Evolutionary conservation across 2,797 vertebrate genomes (phyloP).

Genomic region (Acridotheres tristis): DNA sequence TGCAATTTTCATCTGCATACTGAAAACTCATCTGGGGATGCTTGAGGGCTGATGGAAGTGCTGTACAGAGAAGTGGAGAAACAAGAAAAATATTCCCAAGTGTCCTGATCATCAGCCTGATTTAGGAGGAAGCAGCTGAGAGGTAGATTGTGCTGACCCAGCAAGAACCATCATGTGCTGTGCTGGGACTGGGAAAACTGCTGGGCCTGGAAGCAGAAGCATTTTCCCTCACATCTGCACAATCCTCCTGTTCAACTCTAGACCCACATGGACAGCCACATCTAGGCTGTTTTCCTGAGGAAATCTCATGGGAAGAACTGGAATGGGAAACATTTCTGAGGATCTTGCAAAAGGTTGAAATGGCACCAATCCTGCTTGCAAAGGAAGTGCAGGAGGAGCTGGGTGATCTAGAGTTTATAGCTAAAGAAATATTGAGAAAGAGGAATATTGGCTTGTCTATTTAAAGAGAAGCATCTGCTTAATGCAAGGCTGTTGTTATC

Average conservation of each 20-base stretch:
- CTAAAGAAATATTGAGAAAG: not conserved
- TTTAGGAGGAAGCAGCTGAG: not conserved
- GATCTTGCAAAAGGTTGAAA: not conserved
- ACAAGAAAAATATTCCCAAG: not conserved
- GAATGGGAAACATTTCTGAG: not conserved
- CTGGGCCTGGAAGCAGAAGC: not conserved
- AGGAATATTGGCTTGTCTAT: not conserved
- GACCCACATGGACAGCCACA: not conserved
- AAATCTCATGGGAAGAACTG: not conserved
- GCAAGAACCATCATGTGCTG: fast-evolving
- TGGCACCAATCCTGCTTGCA: fast-evolving
- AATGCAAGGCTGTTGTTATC: not conserved
- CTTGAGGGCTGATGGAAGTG: not conserved
- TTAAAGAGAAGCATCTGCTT: not conserved
- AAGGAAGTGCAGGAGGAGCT: not conserved
- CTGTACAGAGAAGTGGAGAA: not conserved
- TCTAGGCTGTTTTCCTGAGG: not conserved
- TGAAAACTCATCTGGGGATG: not conserved
- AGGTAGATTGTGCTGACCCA: not conserved
- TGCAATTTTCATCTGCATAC: not conserved
- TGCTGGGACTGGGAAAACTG: not conserved
- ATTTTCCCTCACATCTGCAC: not conserved
- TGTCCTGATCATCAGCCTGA: not conserved
- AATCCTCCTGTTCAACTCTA: not conserved
- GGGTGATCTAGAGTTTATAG: not conserved